Evolutionary conservation across 2,113 vertebrate species (phyloP).

Genomic region (Poecile atricapillus): DNA sequence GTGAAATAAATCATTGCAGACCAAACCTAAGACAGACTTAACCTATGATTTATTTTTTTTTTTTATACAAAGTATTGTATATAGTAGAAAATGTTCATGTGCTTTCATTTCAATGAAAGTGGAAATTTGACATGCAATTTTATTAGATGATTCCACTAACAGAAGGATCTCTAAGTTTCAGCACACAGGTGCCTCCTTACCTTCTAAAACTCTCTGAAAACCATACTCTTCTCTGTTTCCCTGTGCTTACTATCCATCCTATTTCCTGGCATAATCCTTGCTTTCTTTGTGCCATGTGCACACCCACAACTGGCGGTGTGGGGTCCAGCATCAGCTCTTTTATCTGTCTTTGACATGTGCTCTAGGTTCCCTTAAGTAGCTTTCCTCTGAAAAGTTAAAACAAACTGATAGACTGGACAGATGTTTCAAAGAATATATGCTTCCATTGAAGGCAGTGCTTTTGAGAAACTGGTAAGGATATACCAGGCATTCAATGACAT

Average conservation of each 20-base stretch:
- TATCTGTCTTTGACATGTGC: not conserved
- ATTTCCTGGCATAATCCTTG: not conserved
- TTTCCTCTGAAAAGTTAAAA: not conserved
- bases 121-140: not conserved
- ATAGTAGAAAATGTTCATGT: not conserved
- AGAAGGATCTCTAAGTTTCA: not conserved
- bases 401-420: not conserved
- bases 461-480: not conserved
- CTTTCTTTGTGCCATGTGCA: not conserved
- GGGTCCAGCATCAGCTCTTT: not conserved
- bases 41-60: not conserved
- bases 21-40: not conserved
- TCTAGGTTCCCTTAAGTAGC: not conserved
- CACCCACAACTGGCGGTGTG: accelerated
- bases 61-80: not conserved
- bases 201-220: not conserved
- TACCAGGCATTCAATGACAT: not conserved
- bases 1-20: not conserved
- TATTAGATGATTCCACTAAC: not conserved
- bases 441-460: not conserved
- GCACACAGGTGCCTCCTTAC: not conserved
- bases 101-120: not conserved
- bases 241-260: not conserved
- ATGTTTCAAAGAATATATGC: not conserved
- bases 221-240: not conserved